A percentile compares a stretch with the other conserved stretches of the same genome.
Conservation (phyloP, 2,888 invertebrate genomes). For the Troilus luridus region DNA sequence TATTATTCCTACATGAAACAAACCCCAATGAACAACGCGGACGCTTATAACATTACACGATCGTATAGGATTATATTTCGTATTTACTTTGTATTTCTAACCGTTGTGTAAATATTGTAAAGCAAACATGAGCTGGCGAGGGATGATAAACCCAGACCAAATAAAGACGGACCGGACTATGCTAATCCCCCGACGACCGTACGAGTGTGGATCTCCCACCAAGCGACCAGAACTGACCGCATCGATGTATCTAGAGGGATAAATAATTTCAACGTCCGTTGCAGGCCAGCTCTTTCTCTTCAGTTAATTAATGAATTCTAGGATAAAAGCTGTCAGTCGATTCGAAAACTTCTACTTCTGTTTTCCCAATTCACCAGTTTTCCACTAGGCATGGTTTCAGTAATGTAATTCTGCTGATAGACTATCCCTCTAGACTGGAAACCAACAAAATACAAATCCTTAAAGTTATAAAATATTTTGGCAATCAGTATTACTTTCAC, state of each 20-base stretch:
- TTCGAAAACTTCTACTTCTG: neutral
- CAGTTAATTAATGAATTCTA: neutral
- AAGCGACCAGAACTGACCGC: neutral
- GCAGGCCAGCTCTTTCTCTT: neutral
- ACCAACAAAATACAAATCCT: too few relatives aligned
- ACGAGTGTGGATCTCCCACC: neutral
- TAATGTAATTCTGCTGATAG: too few relatives aligned
- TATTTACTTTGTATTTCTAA: neutral
- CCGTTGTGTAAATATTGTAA: slow-evolving; percentile 7
- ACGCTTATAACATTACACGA: neutral
- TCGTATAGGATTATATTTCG: neutral
- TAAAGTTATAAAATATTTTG: too few relatives aligned
- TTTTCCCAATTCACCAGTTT: neutral
- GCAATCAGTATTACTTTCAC: too few relatives aligned
- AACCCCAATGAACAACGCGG: neutral
- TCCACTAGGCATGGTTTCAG: neutral
- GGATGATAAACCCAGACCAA: neutral
- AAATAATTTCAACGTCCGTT: slow-evolving; percentile 4
- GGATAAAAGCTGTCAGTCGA: neutral
- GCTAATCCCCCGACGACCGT: neutral
- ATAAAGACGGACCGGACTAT: neutral
- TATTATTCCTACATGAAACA: neutral
- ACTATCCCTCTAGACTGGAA: too few relatives aligned
- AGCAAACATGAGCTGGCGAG: neutral
- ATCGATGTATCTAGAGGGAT: neutral